phyloP scores from a whole-genome alignment of 2,113 vertebrate species.

The Sminthopsis crassicaudata region DNA sequence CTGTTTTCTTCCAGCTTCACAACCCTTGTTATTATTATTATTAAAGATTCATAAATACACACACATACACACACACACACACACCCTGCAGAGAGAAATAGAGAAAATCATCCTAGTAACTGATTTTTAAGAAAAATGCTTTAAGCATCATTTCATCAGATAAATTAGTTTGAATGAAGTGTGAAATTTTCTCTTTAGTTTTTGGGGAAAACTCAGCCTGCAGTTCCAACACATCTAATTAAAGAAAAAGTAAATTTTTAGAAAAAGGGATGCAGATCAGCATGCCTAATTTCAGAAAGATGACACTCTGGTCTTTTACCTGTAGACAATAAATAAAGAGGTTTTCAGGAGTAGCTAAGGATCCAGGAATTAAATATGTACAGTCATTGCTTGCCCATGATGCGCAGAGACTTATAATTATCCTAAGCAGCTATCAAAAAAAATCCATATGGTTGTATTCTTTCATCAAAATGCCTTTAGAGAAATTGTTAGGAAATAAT shows the following conservation, averaged over 20 bases:
- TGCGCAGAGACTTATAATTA: neutral
- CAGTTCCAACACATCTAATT: neutral
- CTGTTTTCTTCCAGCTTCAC: neutral
- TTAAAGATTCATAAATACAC: neutral
- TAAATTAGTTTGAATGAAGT: neutral
- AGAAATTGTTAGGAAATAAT: neutral
- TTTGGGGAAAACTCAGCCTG: neutral
- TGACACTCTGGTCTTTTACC: neutral
- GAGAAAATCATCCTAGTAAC: neutral
- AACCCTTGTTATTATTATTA: neutral
- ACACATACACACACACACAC: too few relatives aligned
- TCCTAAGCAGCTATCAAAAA: neutral
- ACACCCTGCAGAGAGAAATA: neutral
- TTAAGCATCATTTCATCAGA: neutral
- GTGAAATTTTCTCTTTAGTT: neutral
- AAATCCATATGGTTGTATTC: neutral
- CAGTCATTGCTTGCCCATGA: neutral
- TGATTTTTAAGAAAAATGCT: neutral
- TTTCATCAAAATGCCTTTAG: neutral
- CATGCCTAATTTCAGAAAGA: neutral
- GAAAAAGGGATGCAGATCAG: neutral
- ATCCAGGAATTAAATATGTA: neutral
- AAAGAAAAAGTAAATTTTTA: neutral
- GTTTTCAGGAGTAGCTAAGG: neutral
- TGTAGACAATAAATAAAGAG: neutral